Evolutionary conservation across 2,113 vertebrate genomes (phyloP).

Genomic region (Apaloderma vittatum): DNA sequence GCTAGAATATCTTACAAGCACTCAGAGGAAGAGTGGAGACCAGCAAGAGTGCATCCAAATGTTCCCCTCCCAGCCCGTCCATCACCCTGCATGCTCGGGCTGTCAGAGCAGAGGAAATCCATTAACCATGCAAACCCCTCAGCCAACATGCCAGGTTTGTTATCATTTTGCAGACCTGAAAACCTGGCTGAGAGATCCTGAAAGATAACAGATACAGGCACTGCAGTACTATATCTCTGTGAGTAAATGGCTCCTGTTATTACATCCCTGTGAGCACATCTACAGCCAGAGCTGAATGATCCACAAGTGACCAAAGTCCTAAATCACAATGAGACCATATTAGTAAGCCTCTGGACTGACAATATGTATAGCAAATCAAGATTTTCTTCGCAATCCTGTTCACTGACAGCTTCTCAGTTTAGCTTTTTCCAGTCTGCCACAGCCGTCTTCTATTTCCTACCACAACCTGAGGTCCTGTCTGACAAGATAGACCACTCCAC

Average conservation of each 20-base stretch:
- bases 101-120: background rate
- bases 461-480: background rate
- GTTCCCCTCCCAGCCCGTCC: background rate
- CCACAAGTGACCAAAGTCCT: background rate
- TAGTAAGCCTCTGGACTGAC: background rate
- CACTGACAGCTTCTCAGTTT: background rate
- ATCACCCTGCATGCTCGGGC: accelerated
- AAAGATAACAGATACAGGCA: background rate
- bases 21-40: background rate
- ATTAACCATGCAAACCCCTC: background rate
- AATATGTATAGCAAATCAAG: background rate
- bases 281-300: background rate
- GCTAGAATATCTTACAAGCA: background rate
- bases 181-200: background rate
- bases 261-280: background rate
- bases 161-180: background rate
- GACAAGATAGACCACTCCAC: background rate
- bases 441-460: background rate
- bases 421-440: background rate
- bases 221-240: background rate
- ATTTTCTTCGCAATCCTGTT: background rate
- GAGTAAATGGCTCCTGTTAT: background rate
- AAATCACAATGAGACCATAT: accelerated
- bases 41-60: background rate
- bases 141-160: background rate